Conservation (phyloP, 2,113 vertebrate species). For the Triplophysa rosa region DNA sequence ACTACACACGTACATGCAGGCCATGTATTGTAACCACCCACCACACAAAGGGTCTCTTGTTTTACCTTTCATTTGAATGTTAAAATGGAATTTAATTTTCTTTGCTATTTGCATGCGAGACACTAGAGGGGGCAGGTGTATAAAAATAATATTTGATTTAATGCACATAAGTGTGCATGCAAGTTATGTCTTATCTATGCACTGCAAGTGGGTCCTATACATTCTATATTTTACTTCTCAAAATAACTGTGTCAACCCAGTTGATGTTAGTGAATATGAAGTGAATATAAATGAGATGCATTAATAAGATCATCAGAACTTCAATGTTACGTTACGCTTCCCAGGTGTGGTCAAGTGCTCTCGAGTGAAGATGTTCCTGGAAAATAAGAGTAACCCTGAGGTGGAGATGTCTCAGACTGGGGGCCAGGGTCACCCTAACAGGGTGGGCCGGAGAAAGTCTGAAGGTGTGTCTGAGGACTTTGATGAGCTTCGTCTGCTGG, state of each 20-base stretch:
- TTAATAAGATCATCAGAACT: slow-evolving; percentile 4
- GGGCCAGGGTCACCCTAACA: slow-evolving; percentile 61
- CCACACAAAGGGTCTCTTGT: background rate
- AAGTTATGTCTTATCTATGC: background rate
- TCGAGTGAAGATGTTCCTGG: slow-evolving; percentile 78
- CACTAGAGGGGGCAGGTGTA: background rate
- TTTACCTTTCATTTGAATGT: background rate
- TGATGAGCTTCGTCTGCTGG: slow-evolving; percentile 77
- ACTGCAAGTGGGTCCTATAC: background rate
- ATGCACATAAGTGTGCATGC: background rate
- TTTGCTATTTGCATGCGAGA: background rate
- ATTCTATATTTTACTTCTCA: background rate
- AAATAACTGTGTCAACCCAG: background rate
- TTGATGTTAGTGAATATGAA: background rate
- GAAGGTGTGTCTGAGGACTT: slow-evolving; percentile 71
- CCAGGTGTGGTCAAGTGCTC: background rate
- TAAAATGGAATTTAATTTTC: background rate
- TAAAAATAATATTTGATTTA: background rate
- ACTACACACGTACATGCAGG: too few species aligned
- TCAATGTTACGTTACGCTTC: background rate
- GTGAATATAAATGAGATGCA: background rate
- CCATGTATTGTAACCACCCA: too few species aligned
- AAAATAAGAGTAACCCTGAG: slow-evolving; percentile 80
- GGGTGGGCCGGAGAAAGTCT: slow-evolving; percentile 62
- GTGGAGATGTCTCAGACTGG: slow-evolving; percentile 78